Base-by-base conservation (phyloP, 2,888 invertebrate genomes). In the Cataglyphis cursor region DNA sequence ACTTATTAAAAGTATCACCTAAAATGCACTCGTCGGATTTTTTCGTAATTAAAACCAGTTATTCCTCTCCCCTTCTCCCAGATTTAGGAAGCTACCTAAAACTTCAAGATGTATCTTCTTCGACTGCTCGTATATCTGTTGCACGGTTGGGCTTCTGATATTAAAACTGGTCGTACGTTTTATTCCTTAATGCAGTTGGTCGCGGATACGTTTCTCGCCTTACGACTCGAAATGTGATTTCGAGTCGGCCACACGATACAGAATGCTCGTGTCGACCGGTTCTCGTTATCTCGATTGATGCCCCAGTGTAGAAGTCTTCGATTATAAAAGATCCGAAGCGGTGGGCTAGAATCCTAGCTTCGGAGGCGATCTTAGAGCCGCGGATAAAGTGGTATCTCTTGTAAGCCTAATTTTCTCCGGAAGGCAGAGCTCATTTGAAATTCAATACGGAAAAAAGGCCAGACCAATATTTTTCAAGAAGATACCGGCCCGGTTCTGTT, bases 351-450 rank as follows among this genome's bases (percentile, higher is more conserved):
- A 87, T 86, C 72, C 76, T 88, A 87, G 85, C 74, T 54, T 15
- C 44, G 66, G 9, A 82, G 64, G 51, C 44, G 83, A 82, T 82
- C 85, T 76, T 82, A 72, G 61, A 82, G 35, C 80, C 28, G 48
- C 31, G 66, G 48, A 73, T 81, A 66, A 83, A 83, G 72, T 83
- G 81, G 61, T 81, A 61, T 81, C 70, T 54, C 48, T 66, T 83
- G 81, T 83, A 66, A 82, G 59, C 73, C 81, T 81, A 83, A 83
- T 83, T 83, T 81, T 51, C 73, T 74, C 41, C 59, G 66, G 61
- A 31, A 83, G 85, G 81, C 82, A 84, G 75, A 84, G 75, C 88
- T 89, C 87, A 88, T 89, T 88, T 88, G 85, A 85, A 87, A 85
- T 85, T 85, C 85, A 89, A 86, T 87, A 83, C 68, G 84, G 81